Base-by-base conservation (phyloP, 2,888 invertebrate genomes). In the Neoascia interrupta region DNA sequence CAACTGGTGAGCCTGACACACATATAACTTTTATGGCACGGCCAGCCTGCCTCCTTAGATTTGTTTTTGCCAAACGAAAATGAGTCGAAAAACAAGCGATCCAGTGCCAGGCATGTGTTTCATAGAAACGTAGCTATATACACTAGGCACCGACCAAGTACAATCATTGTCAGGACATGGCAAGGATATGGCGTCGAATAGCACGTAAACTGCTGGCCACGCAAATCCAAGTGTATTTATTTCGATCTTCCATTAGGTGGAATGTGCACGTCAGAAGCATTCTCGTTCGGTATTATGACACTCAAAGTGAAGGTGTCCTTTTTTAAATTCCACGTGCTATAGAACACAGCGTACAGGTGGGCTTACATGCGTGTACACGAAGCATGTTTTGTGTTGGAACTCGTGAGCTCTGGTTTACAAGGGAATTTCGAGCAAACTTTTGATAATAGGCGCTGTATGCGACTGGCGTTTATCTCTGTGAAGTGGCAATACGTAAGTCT, bases 181-280 rank as follows among this genome's bases (percentile, higher is more conserved):
- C 39, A 16, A 26, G 36, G 53, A 63, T 37, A 63, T 15, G 15
- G 23, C 69, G 41, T 37, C 36, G 53, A 61, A 61, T 51, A 70
- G 49, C 69, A 75, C 70, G 69, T 64, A 51, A 49, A 34, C 58
- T 53, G 60, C 41, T 74, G 53, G 58, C 70, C 70, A 64, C 70
- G 64, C 76, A 76, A 76, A 76, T 76, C 76, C 70, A 70, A 58
- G 70, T 53, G 64, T 58, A 41, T 70, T 76, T 76, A 76, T 76
- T 76, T 70, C 76, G 76, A 76, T 76, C 64, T 72, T 76, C 56
- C 63, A 72, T 70, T 76, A 53, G 45, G 64, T 64, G 63, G 53
- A 53, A 70, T 70, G 21, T 63, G 56, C 76, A 70, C 58, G 70
- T 76, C 70, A 64, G 53, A 8, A 76, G 37, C 58, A 64, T 51